Evolutionary conservation across 2,888 invertebrate species (phyloP), one percentile per base, ranked within the genome.

Genomic region (Trisateles emortualis): DNA sequence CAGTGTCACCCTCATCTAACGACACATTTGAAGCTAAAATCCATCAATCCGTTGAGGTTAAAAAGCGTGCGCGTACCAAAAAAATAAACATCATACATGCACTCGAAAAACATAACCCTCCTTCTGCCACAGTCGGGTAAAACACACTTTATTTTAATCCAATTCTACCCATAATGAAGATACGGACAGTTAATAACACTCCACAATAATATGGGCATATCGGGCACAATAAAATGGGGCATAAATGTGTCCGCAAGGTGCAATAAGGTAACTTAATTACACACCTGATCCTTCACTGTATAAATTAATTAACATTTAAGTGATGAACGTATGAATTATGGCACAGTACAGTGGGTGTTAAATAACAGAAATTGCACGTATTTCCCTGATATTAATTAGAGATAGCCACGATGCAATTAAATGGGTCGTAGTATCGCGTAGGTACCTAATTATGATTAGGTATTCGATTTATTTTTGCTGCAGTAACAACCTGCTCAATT

Each of bases 261-360:
- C 80, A 80, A 81, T 83, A 77, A 68, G 66, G 76, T 64, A 68
- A 78, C 80, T 78, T 81, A 81, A 84, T 83, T 79, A 82, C 75
- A 72, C 68, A 77, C 76, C 74, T 79, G 76, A 78, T 78, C 78
- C 79, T 77, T 79, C 76, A 79, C 74, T 83, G 81, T 78, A 75
- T 76, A 71, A 74, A 74, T 63, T 84, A 79, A 86, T 82, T 82
- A 83, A 83, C 40, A 26, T 82, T 79, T 79, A 71, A 78, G 72
- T 69, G 56, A 61, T 68, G 58, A 60, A 61, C 64, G 68, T 51
- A 33, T 63, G 43, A 24, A 22, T 56, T 48, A 65, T 53, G 43
- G 35, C 24, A 40, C 6, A 35, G 9, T 1, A 17, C 13, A 40
- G 26, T 5, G 13, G 19, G 29, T 38, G 24, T 41, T 30, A 17